A percentile compares a stretch with the other conserved stretches of the same genome.
These are phyloP conservation scores for Microplitis deprimator DNA, from an alignment of 2,888 invertebrate species.

Conservation along the genomic window DNA sequence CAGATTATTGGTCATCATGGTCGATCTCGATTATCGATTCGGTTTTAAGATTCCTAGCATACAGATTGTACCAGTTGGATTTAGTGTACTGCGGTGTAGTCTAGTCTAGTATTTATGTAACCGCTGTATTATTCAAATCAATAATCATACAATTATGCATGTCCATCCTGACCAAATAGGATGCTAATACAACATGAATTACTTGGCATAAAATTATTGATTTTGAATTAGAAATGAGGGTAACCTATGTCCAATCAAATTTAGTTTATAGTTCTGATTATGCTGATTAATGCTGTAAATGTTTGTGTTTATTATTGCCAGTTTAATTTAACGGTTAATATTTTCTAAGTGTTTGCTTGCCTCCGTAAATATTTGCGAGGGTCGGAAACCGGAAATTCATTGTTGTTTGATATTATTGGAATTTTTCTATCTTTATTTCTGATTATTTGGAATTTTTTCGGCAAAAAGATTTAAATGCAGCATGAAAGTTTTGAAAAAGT, in stretches of 20 bases:
- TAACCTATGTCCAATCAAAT: slow-evolving; percentile 6
- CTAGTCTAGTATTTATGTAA: slow-evolving; percentile 3
- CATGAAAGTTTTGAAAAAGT: not conserved
- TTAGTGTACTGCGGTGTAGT: not conserved
- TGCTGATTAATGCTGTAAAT: not conserved
- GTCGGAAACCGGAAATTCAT: no score
- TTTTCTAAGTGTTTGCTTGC: not conserved
- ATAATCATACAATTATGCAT: slow-evolving; percentile 35
- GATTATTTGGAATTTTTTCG: no score
- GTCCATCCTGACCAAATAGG: slow-evolving; percentile 29
- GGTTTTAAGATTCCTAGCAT: slow-evolving; percentile 29
- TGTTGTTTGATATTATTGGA: no score
- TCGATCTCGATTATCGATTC: slow-evolving; percentile 35
- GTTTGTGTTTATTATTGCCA: not conserved
- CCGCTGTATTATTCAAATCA: slow-evolving; percentile 32
- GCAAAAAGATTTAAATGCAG: not conserved
- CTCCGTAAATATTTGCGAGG: not conserved
- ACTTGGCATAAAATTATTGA: slow-evolving; percentile 31
- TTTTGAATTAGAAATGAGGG: slow-evolving; percentile 29
- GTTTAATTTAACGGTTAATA: not conserved
- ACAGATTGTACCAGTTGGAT: slow-evolving; percentile 4
- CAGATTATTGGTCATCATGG: slow-evolving; percentile 25
- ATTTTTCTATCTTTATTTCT: no score
- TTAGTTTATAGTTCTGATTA: not conserved
- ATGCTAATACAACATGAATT: slow-evolving; percentile 34